Evolutionary conservation across 1,140 invertebrate species (phyloP), one percentile per base, ranked within the genome.

Genomic region (Drosophila subobscura): DNA sequence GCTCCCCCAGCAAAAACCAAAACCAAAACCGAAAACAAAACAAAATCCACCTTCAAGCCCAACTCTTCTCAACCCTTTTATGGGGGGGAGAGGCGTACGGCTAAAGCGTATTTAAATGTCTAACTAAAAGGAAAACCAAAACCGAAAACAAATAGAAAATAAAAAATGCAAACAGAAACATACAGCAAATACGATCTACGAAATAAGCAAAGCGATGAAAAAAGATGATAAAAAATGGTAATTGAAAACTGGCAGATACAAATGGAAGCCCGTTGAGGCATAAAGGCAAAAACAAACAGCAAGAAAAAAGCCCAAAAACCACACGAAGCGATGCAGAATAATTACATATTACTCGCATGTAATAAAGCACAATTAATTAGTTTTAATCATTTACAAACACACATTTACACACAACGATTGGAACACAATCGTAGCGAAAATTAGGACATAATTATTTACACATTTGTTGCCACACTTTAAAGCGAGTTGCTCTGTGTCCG

Each of bases 321-420:
- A 22, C 5, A 20, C 42, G 12, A 23, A 47, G 27, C 5, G 5
- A 20, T 40, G 14, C 27, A 50, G 50, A 7, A 47, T 10, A 64
- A 64, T 23, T 47, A 45, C 50, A 52, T 45, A 56, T 60, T 29
- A 12, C 10, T 37, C 10, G 33, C 27, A 10, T 33, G 23, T 33
- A 47, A 55, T n/a, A 41, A 56, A 29, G 61, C 54, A 55, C 66
- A 57, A 49, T 64, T 77, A 58, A 77, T 66, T 61, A 59, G 63
- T 58, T 60, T 60, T 72, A 70, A 77, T 70, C 57, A 68, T 70
- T 76, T 70, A 73, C 53, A 59, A 61, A 60, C 49, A 33, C 37
- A 50, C 42, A 50, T n/a, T n/a, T n/a, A n/a, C n/a, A n/a, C n/a
- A n/a, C n/a, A 20, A 20, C 0, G 16, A 20, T 20, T 20, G 41